A percentile compares a stretch with the other conserved stretches of the same genome.
These are phyloP conservation scores for Urechis unicinctus DNA, from an alignment of 2,888 invertebrate genomes.

Conservation along the genomic window DNA sequence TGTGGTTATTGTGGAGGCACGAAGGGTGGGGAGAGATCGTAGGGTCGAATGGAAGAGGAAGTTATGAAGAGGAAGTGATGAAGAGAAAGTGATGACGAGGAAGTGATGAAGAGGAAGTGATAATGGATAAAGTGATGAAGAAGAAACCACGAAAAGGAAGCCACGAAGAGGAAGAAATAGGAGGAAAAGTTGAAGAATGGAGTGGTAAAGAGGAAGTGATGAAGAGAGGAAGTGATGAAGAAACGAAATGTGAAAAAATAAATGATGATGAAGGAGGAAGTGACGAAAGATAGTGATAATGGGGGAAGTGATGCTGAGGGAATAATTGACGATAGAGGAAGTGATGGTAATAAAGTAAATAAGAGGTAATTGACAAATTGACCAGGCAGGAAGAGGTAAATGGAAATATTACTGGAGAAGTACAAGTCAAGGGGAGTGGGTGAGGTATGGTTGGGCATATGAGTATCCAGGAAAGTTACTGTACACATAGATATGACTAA, in stretches of 20 bases:
- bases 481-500: not conserved
- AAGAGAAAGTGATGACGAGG: not conserved
- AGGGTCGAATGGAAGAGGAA: too few species aligned
- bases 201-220: not conserved
- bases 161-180: not conserved
- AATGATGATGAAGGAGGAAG: not conserved
- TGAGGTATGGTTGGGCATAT: not conserved
- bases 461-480: not conserved
- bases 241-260: not conserved
- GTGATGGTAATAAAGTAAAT: not conserved
- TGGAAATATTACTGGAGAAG: not conserved
- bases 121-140: not conserved
- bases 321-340: not conserved
- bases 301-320: not conserved
- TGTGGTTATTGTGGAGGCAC: too few species aligned
- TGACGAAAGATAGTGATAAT: not conserved
- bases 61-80: not conserved
- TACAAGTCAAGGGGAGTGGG: not conserved
- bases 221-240: too few species aligned
- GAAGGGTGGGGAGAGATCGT: too few species aligned
- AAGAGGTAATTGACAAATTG: not conserved
- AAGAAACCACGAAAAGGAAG: not conserved
- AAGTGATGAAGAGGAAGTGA: not conserved
- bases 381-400: not conserved
- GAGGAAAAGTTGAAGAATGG: too few species aligned